Base-by-base conservation (phyloP, 2,888 invertebrate genomes). In the Blastobasis adustella region DNA sequence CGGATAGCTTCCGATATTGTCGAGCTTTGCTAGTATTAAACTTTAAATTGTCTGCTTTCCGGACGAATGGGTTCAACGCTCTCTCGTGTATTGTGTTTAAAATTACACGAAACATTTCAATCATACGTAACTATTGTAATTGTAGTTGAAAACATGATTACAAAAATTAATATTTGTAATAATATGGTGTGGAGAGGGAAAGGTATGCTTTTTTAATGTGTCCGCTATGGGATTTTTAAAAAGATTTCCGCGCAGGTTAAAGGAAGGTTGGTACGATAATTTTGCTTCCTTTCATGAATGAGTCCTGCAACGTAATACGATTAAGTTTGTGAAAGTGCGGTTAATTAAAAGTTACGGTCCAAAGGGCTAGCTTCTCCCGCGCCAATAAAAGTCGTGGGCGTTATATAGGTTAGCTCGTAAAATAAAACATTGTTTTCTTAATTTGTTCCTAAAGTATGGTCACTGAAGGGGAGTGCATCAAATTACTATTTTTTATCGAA, bases 281-380 rank as follows among this genome's bases (percentile, higher is more conserved):
- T 40, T 46, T 53, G 51, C 55, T 49, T 37, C 51, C 54, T 53
- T 58, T 53, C 63, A 66, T 65, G 63, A 71, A 71, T 62, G 65
- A 66, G 61, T 65, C 60, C 62, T 63, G 56, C 62, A 60, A 61
- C 59, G 62, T 71, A 71, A 73, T 70, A 69, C 67, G 68, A 71
- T 76, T 73, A 72, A 73, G 71, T 75, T 73, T 69, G 63, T 69
- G 69, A 71, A 76, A 74, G 66, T 72, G 77, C 56, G 75, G 76
- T 78, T 76, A 79, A 78, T 78, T 80, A 81, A 80, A 82, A 79
- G 76, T 79, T 77, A 68, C 58, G 58, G 59, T 57, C 54, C 51
- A 63, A 60, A 61, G 61, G 58, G 61, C 56, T 62, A 57, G 65
- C 54, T 60, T 58, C 61, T 66, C 66, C 69, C 55, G 58, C 55